Conservation (phyloP, 2,888 invertebrate genomes). For the Papilio protenor region DNA sequence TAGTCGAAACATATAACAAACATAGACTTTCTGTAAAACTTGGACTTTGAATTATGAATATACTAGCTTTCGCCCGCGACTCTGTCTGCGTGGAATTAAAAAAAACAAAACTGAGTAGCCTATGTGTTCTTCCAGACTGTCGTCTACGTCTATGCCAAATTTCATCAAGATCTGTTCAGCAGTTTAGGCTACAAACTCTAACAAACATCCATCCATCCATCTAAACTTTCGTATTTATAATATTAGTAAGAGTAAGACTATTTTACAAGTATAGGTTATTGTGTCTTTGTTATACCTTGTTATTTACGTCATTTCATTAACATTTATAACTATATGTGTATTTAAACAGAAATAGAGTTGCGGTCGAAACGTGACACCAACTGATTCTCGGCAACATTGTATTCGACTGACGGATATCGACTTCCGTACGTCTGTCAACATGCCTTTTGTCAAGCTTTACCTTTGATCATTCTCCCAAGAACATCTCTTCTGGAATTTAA, state of each 20-base stretch:
- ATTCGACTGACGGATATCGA: conserved; percentile 12
- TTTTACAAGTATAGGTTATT: not conserved
- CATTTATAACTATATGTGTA: not conserved
- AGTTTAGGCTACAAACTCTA: no score
- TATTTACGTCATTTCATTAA: not conserved
- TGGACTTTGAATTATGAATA: not conserved
- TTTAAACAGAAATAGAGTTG: conserved; percentile 11
- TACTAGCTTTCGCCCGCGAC: no score
- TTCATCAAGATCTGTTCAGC: no score
- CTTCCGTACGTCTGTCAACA: conserved; percentile 23
- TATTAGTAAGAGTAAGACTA: no score
- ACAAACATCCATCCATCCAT: no score
- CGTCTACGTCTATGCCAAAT: no score
- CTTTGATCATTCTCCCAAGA: conserved; percentile 9
- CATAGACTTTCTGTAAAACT: not conserved
- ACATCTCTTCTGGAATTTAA: not conserved
- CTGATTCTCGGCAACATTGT: conserved; percentile 20
- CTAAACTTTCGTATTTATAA: no score
- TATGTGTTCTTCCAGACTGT: no score
- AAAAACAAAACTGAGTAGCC: no score
- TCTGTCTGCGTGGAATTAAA: no score
- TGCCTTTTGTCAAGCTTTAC: not conserved
- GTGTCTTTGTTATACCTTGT: not conserved
- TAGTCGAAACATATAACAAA: no score
- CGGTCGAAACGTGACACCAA: conserved; percentile 22